These are phyloP conservation scores for Heliconius sara DNA, from an alignment of 2,888 invertebrate genomes.

Conservation along the genomic window DNA sequence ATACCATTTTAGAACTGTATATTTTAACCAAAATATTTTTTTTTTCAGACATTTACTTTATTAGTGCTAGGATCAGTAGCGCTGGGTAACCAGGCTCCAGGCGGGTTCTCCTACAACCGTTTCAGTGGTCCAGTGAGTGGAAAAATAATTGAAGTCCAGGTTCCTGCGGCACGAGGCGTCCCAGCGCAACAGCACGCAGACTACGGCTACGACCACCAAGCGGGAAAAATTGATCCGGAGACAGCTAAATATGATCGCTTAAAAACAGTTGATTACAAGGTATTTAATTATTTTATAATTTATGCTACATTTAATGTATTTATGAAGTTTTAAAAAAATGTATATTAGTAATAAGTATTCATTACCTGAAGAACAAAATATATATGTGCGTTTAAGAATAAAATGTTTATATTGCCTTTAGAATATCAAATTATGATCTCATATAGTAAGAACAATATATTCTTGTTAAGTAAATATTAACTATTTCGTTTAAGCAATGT, in stretches of 20 bases:
- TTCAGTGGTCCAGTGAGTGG: conserved; percentile 91
- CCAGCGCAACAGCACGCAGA: conserved; percentile 79
- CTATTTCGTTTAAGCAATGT: too few relatives aligned
- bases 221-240: conserved; percentile 76
- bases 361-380: too few relatives aligned
- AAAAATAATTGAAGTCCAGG: conserved; percentile 82
- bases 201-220: conserved; percentile 78
- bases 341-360: background rate
- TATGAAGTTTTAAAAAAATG: background rate
- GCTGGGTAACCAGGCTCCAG: conserved; percentile 64
- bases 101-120: conserved; percentile 88
- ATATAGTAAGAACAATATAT: too few relatives aligned
- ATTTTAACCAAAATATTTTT: conserved; percentile 34
- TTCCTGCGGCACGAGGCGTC: conserved; percentile 74
- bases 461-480: too few relatives aligned
- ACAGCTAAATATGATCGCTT: conserved; percentile 80
- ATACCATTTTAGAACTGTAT: background rate
- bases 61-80: conserved; percentile 61
- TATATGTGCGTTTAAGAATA: background rate
- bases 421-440: too few relatives aligned
- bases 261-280: conserved; percentile 87
- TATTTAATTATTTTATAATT: conserved; percentile 55
- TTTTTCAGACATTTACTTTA: conserved; percentile 65
- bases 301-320: background rate
- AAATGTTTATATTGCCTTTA: background rate